Evolutionary conservation across 2,113 vertebrate species (phyloP).

Genomic region (Ariopsis seemanni): DNA sequence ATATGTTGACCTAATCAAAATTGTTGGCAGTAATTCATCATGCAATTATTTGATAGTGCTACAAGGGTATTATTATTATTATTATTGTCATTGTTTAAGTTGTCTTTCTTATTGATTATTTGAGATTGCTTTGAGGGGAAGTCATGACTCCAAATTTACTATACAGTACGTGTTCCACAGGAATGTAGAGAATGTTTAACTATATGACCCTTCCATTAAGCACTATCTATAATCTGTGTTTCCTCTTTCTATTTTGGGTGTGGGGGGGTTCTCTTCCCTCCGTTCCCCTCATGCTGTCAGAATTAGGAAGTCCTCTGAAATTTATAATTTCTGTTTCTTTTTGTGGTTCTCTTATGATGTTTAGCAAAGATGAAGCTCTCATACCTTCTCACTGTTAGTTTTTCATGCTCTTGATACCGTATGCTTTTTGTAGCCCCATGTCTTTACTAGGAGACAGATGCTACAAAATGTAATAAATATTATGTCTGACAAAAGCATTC

Average conservation of each 20-base stretch:
- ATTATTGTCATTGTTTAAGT: background rate
- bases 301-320: background rate
- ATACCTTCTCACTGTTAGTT: conserved; percentile 46
- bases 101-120: background rate
- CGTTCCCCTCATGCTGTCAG: background rate
- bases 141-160: background rate
- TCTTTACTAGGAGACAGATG: conserved; percentile 62
- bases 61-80: background rate
- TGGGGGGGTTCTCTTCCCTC: background rate
- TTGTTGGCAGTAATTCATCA: background rate
- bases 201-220: background rate
- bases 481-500: conserved; percentile 40
- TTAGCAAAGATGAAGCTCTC: conserved; percentile 13
- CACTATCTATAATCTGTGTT: background rate
- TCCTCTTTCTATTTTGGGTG: background rate
- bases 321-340: background rate
- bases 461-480: conserved; percentile 68
- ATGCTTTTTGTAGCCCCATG: conserved; percentile 62
- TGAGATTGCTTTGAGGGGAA: background rate
- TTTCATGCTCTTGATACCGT: conserved; percentile 65
- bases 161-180: background rate
- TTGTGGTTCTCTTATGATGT: conserved; percentile 3
- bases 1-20: background rate
- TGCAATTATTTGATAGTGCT: background rate
- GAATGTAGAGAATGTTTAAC: background rate